phyloP scores from a whole-genome alignment of 1,140 invertebrate species.

The Pseudomyrmex sp. region DNA sequence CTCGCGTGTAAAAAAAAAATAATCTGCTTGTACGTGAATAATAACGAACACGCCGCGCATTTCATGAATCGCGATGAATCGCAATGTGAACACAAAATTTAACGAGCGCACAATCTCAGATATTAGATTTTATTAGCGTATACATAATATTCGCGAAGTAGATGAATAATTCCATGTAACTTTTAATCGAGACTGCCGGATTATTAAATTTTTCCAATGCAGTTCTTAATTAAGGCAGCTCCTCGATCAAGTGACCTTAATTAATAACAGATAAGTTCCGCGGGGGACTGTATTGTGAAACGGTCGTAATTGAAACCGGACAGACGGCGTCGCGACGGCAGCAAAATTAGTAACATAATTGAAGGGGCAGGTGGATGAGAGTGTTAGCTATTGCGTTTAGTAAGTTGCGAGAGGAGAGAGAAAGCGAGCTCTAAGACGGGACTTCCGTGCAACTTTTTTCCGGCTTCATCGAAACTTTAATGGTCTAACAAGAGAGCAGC shows the following conservation, averaged over 20 bases:
- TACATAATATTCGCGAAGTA: constrained; percentile 5
- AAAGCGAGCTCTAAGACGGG: constrained; percentile 23
- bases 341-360: constrained; percentile 65
- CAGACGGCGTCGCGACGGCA: background rate
- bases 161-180: constrained; percentile 52
- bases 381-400: constrained; percentile 50
- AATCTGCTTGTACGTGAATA: constrained; percentile 35
- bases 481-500: background rate
- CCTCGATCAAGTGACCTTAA: constrained; percentile 43
- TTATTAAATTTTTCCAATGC: constrained; percentile 47
- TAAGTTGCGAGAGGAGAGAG: constrained; percentile 23
- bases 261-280: constrained; percentile 51
- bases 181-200: constrained; percentile 51
- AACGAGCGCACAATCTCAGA: background rate
- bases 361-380: constrained; percentile 64
- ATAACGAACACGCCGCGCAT: constrained; percentile 17
- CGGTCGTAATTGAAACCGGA: constrained; percentile 57
- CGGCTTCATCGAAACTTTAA: constrained; percentile 55
- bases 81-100: constrained; percentile 7
- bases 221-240: constrained; percentile 46
- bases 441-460: constrained; percentile 48
- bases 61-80: constrained; percentile 12
- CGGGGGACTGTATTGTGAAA: constrained; percentile 32
- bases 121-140: constrained; percentile 59
- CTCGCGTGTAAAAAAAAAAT: constrained; percentile 4